These are phyloP conservation scores for Trialeurodes vaporariorum DNA, from an alignment of 1,140 invertebrate species.

Conservation along the genomic window DNA sequence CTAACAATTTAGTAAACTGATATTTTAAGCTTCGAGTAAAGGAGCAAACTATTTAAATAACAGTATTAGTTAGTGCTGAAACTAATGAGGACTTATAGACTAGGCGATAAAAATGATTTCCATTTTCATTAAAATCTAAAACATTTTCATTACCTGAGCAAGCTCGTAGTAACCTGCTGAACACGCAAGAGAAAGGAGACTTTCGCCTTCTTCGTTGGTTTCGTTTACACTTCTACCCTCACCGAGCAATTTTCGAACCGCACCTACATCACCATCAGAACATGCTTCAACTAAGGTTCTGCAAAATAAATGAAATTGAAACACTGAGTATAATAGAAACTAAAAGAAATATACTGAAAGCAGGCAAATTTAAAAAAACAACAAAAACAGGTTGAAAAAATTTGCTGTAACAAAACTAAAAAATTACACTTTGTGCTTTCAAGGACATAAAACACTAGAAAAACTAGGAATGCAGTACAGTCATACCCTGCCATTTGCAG, in stretches of 20 bases:
- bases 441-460: too few species aligned
- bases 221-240: constrained; percentile 85
- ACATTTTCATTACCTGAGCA: constrained; percentile 64
- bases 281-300: constrained; percentile 75
- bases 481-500: too few species aligned
- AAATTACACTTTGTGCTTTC: too few species aligned
- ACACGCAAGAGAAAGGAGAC: constrained; percentile 79
- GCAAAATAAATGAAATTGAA: constrained; percentile 14
- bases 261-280: constrained; percentile 82
- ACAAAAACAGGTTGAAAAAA: too few species aligned
- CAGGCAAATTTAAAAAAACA: too few species aligned
- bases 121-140: too few species aligned
- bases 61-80: background rate
- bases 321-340: too few species aligned
- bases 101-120: constrained; percentile 11
- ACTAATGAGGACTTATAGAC: background rate
- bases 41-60: background rate
- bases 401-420: too few species aligned
- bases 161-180: constrained; percentile 89
- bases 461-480: too few species aligned
- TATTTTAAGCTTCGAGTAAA: too few species aligned
- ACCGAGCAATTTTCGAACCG: constrained; percentile 75
- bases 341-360: too few species aligned
- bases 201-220: constrained; percentile 87
- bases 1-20: too few species aligned